Conservation (phyloP, 2,888 invertebrate genomes). For the Drosophila rellima region DNA sequence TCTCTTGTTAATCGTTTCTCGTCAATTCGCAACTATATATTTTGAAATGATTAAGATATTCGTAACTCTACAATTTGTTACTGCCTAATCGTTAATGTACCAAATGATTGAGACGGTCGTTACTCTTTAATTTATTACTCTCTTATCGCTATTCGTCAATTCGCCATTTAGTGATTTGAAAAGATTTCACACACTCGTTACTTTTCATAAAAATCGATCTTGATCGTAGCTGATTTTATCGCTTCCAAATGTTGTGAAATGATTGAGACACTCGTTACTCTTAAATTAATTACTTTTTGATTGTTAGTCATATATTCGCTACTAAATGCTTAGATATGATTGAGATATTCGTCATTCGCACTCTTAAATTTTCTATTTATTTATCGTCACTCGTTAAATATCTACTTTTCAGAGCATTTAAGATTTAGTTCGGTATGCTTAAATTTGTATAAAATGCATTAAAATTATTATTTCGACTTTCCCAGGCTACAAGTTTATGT, state of each 20-base stretch:
- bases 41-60: background rate
- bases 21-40: background rate
- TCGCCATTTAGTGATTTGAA: background rate
- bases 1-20: background rate
- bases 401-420: background rate
- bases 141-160: background rate
- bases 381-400: background rate
- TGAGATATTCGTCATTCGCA: background rate
- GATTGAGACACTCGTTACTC: background rate
- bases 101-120: background rate
- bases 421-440: background rate
- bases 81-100: background rate
- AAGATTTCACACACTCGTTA: background rate
- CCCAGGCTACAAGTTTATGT: background rate
- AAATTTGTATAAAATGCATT: background rate
- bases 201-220: background rate
- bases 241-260: background rate
- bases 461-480: background rate
- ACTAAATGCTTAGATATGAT: background rate
- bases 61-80: background rate
- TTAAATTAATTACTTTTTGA: background rate
- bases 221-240: background rate
- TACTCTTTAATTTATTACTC: background rate
- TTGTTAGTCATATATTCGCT: background rate
- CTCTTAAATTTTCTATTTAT: background rate